phyloP scores from a whole-genome alignment of 2,888 invertebrate species.

The Yponomeuta malinellus region DNA sequence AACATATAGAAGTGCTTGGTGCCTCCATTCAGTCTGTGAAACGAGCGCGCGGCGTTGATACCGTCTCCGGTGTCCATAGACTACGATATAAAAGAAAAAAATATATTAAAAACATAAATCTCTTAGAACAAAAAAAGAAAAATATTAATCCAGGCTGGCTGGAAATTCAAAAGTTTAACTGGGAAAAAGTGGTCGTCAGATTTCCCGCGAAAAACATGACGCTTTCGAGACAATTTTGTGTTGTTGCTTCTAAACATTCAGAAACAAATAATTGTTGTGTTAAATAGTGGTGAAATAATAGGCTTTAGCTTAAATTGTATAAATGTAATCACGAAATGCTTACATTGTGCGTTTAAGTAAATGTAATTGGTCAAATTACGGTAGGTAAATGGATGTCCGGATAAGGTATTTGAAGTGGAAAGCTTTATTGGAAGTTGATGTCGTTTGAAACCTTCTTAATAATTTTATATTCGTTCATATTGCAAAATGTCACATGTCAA shows the following conservation, averaged over 20 bases:
- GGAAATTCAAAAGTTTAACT: neutral
- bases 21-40: constrained; percentile 52
- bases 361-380: neutral
- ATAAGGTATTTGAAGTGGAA: constrained; percentile 6
- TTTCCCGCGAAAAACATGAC: constrained; percentile 21
- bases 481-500: too few relatives aligned
- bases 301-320: neutral
- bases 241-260: neutral
- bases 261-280: neutral
- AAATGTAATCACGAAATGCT: neutral
- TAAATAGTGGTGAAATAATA: neutral
- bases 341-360: constrained; percentile 16
- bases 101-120: neutral
- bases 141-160: constrained; percentile 1
- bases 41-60: constrained; percentile 44
- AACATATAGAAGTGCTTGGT: neutral
- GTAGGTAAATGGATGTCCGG: neutral
- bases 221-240: neutral
- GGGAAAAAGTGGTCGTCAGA: constrained; percentile 19
- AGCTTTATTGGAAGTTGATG: neutral
- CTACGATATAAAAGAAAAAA: neutral
- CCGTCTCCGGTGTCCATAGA: neutral
- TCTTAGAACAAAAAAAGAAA: neutral
- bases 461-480: too few relatives aligned
- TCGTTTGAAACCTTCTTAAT: neutral